These are phyloP conservation scores for Tolypeutes matacus DNA, from an alignment of 2,797 vertebrate genomes.

Conservation along the genomic window DNA sequence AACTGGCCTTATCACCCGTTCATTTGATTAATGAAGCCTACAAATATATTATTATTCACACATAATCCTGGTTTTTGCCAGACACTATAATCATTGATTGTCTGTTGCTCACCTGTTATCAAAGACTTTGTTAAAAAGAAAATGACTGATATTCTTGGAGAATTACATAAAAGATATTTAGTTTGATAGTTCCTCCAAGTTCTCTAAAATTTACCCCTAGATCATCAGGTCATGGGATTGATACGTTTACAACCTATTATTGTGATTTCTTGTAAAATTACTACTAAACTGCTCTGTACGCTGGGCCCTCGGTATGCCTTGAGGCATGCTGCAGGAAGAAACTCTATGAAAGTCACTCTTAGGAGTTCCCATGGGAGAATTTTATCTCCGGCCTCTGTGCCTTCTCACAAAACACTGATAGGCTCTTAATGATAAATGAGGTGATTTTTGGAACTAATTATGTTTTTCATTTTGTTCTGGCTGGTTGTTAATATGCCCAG, in stretches of 20 bases:
- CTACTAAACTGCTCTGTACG: not conserved
- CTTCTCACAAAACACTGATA: constrained; percentile 40
- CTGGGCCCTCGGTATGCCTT: not conserved
- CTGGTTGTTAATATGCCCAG: not conserved
- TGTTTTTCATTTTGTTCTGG: constrained; percentile 49
- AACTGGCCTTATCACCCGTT: not conserved
- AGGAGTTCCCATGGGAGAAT: not conserved
- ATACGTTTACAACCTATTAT: not conserved
- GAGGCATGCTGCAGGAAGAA: not conserved
- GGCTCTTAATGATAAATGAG: constrained; percentile 54
- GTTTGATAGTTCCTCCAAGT: constrained; percentile 7
- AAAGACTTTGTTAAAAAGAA: constrained; percentile 51
- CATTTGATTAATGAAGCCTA: not conserved
- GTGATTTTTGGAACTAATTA: constrained; percentile 43
- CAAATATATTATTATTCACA: not conserved
- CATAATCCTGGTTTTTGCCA: constrained; percentile 27
- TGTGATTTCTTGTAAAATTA: constrained; percentile 4
- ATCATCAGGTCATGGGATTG: not conserved
- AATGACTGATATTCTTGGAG: constrained; percentile 14
- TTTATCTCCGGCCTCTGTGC: constrained; percentile 11
- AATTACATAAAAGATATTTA: constrained; percentile 31
- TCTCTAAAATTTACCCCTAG: constrained; percentile 4
- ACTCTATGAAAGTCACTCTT: not conserved
- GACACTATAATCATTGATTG: not conserved
- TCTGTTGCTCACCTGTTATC: constrained; percentile 47